These are phyloP conservation scores for Holocentrus rufus DNA, from an alignment of 2,797 vertebrate species.

Conservation along the genomic window DNA sequence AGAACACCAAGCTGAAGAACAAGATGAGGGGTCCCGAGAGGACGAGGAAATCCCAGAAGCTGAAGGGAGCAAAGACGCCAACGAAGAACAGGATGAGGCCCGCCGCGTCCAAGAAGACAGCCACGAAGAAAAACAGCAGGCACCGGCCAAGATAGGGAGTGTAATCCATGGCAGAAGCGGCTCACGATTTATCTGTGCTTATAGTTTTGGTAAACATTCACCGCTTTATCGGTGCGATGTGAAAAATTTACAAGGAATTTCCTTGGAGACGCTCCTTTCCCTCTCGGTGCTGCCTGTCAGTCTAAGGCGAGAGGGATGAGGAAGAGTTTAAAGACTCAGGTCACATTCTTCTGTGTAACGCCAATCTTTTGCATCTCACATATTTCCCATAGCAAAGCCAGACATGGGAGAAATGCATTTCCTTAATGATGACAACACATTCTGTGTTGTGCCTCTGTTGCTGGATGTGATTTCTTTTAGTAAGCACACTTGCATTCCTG, in stretches of 20 bases:
- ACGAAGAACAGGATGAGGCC: constrained; percentile 82
- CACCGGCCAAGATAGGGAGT: constrained; percentile 65
- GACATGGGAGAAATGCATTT: constrained; percentile 25
- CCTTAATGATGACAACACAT: constrained; percentile 34
- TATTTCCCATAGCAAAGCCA: constrained; percentile 33
- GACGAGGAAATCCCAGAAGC: constrained; percentile 86
- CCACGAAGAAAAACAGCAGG: constrained; percentile 67
- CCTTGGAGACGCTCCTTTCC: not conserved
- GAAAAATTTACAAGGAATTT: not conserved
- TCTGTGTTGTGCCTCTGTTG: not conserved
- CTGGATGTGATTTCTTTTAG: constrained; percentile 10
- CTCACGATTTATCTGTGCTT: not conserved
- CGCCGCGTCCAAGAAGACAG: constrained; percentile 70
- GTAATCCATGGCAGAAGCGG: constrained; percentile 65
- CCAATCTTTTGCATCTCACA: constrained; percentile 45
- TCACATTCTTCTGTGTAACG: constrained; percentile 59
- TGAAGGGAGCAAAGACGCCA: constrained; percentile 75
- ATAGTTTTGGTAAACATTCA: not conserved
- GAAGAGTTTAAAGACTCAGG: constrained; percentile 37
- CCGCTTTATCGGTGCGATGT: not conserved
- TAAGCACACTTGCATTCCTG: constrained; percentile 13
- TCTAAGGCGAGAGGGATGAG: constrained; percentile 38
- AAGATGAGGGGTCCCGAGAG: constrained; percentile 80
- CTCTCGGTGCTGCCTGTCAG: not conserved
- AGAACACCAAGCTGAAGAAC: constrained; percentile 84